Conservation (phyloP, 2,113 vertebrate genomes). For the Pomatostomus ruficeps region DNA sequence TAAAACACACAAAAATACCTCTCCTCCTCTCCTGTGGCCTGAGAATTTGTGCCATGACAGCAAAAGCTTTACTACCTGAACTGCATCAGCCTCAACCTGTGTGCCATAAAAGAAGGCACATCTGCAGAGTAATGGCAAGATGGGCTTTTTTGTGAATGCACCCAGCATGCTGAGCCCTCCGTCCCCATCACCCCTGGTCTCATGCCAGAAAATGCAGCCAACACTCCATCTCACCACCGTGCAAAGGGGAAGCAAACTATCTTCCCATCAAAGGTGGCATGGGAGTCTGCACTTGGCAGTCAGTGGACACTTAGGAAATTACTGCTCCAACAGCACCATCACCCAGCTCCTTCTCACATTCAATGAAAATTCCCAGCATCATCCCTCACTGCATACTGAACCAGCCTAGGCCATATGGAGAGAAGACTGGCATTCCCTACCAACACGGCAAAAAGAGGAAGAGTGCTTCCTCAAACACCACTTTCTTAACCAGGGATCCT, state of each 20-base stretch:
- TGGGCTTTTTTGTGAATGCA: rapidly evolving
- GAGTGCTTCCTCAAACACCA: background rate
- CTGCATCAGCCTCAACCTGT: background rate
- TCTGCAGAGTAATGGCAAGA: background rate
- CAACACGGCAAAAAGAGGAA: background rate
- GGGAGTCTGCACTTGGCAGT: background rate
- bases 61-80: background rate
- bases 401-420: too few species aligned
- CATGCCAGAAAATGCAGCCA: background rate
- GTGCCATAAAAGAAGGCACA: background rate
- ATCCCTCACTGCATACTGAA: rapidly evolving
- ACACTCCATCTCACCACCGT: background rate
- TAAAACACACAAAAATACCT: background rate
- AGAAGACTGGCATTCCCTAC: background rate
- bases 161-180: background rate
- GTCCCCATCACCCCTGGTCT: background rate
- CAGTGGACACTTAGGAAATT: background rate
- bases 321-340: background rate
- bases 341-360: background rate
- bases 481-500: background rate
- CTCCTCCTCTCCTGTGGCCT: background rate
- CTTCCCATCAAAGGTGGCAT: background rate
- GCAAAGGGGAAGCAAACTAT: background rate
- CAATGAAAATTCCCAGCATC: background rate
- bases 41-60: background rate